Percentiles rank a stretch among this genome's conserved stretches.
Evolutionary conservation across 2,797 vertebrate genomes (phyloP).

Genomic region (Apogon talboti): DNA sequence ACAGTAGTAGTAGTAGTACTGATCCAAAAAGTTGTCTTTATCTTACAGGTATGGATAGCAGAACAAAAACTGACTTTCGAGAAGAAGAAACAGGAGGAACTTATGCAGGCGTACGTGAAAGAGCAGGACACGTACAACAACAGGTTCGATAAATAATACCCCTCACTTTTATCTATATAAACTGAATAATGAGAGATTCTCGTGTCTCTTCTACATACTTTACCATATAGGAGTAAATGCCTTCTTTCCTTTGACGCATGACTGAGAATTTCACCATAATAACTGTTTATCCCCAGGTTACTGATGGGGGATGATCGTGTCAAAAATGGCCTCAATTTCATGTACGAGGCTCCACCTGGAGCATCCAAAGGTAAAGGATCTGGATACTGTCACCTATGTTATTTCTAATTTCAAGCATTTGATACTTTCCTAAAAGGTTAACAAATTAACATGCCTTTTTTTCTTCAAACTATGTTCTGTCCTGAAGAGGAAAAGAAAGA

Average conservation of each 20-base stretch:
- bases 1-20: background rate
- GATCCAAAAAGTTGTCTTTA: background rate
- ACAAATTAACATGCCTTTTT: conserved; percentile 27
- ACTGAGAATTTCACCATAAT: background rate
- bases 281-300: conserved; percentile 80
- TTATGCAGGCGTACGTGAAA: conserved; percentile 97
- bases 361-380: conserved; percentile 92
- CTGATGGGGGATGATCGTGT: conserved; percentile 98
- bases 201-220: no score
- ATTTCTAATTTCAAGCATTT: background rate
- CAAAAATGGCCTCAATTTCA: conserved; percentile 99
- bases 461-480: conserved; percentile 9
- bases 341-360: conserved; percentile 98
- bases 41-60: conserved; percentile 95
- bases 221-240: no score
- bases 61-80: conserved; percentile 98
- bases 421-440: background rate
- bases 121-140: conserved; percentile 98
- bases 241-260: no score
- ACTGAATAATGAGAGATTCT: background rate
- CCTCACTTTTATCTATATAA: background rate
- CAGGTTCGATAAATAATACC: conserved; percentile 79
- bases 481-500: conserved; percentile 84
- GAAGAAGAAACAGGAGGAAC: conserved; percentile 96
- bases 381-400: background rate